Base-by-base conservation (phyloP, 2,888 invertebrate species). In the Himalopsyche kuldschensis region DNA sequence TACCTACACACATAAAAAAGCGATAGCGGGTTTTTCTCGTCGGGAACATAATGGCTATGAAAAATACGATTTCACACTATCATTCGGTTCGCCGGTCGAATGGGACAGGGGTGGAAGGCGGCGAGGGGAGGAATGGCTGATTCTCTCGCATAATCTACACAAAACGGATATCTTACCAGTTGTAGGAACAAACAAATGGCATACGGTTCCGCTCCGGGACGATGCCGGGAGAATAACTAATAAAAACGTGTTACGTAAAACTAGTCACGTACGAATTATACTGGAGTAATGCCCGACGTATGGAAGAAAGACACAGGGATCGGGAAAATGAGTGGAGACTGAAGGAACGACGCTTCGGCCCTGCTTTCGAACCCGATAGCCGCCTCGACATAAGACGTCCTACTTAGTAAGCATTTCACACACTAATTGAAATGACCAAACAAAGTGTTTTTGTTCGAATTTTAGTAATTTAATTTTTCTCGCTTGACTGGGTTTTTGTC, bases 251-350 rank as follows among this genome's bases (percentile, higher is more conserved):
- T 84, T 82, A 82, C 84, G 79, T 79, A 84, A 84, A 84, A 84
- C 82, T 82, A 82, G 84, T 84, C 84, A 84, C 84, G 84, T 82
- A 46, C 84, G 76, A 84, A 79, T 82, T 84, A 84, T 82, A 84
- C 82, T 82, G 79, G 81, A 81, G 81, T 75, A 47, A 76, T 76
- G 48, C 76, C 75, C 24, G 75, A 24, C 75, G 76, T 75, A 81
- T 75, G 75, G 24, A 41, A 30, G 55, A 55, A 27, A 27, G 27
- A 48, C 32, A 48, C 17, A 20, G 31, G 79, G 48, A 55, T n/a
- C 31, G 31, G 31, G 32, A 17, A 55, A 55, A 55, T 55, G 55
- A 55, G 55, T 55, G 5, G 48, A 55, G 55, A 55, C 20, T 55
- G 55, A 55, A 55, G 55, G 20, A 55, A 10, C 10, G 55, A 55